A percentile compares a stretch with the other conserved stretches of the same genome.
phyloP scores from a whole-genome alignment of 2,888 invertebrate genomes.

The Rotaria socialis region DNA sequence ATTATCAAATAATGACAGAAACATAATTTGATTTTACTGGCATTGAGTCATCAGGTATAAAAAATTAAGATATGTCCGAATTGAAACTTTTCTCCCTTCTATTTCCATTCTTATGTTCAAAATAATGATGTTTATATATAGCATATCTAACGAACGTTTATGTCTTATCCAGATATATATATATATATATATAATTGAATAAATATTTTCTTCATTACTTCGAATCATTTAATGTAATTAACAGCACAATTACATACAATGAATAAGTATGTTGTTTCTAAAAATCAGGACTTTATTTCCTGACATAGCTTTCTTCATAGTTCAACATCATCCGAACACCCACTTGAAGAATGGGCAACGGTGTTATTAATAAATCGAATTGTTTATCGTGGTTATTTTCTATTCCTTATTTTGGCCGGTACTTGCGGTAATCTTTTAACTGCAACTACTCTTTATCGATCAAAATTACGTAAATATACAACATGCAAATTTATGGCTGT shows the following conservation, averaged over 20 bases:
- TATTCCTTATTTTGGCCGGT: slow-evolving; percentile 4
- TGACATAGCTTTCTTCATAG: not conserved
- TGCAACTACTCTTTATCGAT: not conserved
- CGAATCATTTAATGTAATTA: too few species aligned
- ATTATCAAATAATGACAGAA: not conserved
- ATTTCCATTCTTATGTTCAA: not conserved
- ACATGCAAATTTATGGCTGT: slow-evolving; percentile 32
- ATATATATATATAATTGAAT: too few species aligned
- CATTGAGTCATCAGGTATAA: not conserved
- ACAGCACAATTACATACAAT: not conserved
- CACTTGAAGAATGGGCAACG: not conserved
- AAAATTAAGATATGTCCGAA: not conserved
- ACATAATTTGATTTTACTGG: not conserved
- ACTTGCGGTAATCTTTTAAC: not conserved
- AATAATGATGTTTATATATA: too few species aligned
- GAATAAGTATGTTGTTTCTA: not conserved
- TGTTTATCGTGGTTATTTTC: slow-evolving; percentile 37
- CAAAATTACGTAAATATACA: not conserved
- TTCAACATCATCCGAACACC: not conserved
- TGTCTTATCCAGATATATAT: not conserved
- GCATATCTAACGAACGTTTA: not conserved
- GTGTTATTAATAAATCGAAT: not conserved
- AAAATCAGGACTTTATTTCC: too few species aligned
- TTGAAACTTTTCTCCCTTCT: not conserved
- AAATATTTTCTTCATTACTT: too few species aligned